Evolutionary conservation across 2,113 vertebrate species (phyloP).

Genomic region (Forbesichthys agassizii): DNA sequence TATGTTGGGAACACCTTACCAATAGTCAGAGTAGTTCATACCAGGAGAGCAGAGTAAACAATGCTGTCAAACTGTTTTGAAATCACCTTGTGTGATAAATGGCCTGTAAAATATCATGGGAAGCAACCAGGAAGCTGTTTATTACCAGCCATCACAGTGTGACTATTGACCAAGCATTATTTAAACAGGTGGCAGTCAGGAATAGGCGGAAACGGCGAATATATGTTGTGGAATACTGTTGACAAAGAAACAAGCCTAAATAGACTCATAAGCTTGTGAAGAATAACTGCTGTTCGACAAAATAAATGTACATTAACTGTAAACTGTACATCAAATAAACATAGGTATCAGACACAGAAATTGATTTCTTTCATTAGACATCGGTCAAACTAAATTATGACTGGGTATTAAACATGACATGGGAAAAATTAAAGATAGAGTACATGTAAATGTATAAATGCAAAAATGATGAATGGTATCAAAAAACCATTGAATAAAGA

Average conservation of each 20-base stretch:
- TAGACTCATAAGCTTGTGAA: not conserved
- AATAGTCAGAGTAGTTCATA: conserved; percentile 16
- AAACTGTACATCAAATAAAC: not conserved
- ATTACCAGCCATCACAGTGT: conserved; percentile 21
- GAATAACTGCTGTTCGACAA: not conserved
- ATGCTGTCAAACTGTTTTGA: conserved; percentile 38
- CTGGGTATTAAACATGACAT: conserved; percentile 20
- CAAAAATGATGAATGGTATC: too few relatives aligned
- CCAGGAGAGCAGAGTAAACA: conserved; percentile 38
- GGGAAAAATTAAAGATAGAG: conserved; percentile 21
- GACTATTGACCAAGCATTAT: not conserved
- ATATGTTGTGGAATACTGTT: conserved; percentile 24
- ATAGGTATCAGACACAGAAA: not conserved
- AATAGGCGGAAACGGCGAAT: conserved; percentile 30
- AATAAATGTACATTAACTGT: too few relatives aligned
- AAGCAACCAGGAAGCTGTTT: conserved; percentile 45
- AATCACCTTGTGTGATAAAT: conserved; percentile 47
- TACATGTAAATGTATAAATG: not conserved
- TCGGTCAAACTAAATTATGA: conserved; percentile 31
- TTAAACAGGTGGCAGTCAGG: conserved; percentile 7
- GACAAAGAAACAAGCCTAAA: conserved; percentile 10
- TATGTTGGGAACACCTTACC: conserved; percentile 26
- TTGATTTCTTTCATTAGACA: conserved; percentile 34
- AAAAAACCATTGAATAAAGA: too few relatives aligned
- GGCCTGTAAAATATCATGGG: conserved; percentile 35